phyloP scores from a whole-genome alignment of 2,113 vertebrate species.

The Peromyscus polionotus region DNA sequence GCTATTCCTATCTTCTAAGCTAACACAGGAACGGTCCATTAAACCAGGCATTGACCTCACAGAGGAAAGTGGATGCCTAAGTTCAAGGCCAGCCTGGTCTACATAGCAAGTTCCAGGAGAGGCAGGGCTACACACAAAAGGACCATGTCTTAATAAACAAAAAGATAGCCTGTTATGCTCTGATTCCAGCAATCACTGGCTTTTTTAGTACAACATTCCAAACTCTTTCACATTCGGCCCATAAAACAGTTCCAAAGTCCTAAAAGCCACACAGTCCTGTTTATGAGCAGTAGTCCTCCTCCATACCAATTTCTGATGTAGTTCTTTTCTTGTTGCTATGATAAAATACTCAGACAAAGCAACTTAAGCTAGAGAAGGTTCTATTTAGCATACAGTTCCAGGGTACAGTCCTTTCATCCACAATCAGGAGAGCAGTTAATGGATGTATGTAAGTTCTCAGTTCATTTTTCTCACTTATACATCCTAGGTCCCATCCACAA shows the following conservation, averaged over 20 bases:
- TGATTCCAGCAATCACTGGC: neutral
- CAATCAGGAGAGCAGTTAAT: neutral
- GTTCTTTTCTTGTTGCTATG: neutral
- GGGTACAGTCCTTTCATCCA: neutral
- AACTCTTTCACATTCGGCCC: neutral
- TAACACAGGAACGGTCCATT: neutral
- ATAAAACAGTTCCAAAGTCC: neutral
- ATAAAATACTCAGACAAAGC: neutral
- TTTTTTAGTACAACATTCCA: neutral
- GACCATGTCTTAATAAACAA: neutral
- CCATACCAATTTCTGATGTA: neutral
- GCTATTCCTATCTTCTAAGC: neutral
- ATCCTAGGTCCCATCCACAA: neutral
- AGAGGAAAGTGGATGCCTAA: neutral
- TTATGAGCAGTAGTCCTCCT: neutral
- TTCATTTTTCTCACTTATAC: neutral
- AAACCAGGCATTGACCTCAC: neutral
- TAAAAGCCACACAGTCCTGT: neutral
- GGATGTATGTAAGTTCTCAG: neutral
- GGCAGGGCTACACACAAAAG: neutral
- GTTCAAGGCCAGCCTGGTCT: neutral
- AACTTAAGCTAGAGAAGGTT: neutral
- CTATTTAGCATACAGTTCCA: neutral
- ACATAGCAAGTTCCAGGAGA: neutral
- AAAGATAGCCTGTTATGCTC: neutral